Evolutionary conservation across 1,140 invertebrate genomes (phyloP).

Genomic region (Rhopalosiphum maidis): DNA sequence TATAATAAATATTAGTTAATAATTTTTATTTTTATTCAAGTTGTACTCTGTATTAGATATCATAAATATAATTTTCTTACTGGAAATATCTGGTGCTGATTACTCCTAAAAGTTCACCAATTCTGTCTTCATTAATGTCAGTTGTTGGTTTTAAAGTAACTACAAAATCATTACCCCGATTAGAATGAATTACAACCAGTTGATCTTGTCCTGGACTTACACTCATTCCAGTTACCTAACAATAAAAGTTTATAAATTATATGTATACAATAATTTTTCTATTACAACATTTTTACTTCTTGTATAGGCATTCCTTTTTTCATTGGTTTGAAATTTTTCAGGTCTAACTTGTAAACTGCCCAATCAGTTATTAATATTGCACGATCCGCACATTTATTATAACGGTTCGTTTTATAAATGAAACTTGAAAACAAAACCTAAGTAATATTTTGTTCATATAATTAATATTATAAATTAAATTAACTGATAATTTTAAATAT

Average conservation of each 20-base stretch:
- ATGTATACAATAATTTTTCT: not conserved
- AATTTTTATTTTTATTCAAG: not conserved
- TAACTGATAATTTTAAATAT: constrained; percentile 59
- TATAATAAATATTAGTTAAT: not conserved
- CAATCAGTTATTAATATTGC: constrained; percentile 88
- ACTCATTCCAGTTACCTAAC: constrained; percentile 78
- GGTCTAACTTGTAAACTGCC: constrained; percentile 88
- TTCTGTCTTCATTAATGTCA: constrained; percentile 68
- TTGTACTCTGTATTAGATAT: not conserved
- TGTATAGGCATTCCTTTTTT: constrained; percentile 81
- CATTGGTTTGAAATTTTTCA: constrained; percentile 85
- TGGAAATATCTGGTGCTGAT: constrained; percentile 75
- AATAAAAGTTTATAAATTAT: constrained; percentile 52
- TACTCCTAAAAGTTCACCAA: constrained; percentile 89
- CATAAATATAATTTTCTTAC: constrained; percentile 68
- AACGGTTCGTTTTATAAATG: constrained; percentile 71
- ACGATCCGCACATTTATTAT: constrained; percentile 88
- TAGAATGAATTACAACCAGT: constrained; percentile 87
- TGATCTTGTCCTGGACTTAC: constrained; percentile 86
- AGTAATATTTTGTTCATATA: constrained; percentile 36
- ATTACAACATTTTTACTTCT: constrained; percentile 67
- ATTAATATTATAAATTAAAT: constrained; percentile 45
- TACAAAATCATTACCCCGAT: constrained; percentile 88
- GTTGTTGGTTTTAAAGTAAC: constrained; percentile 72
- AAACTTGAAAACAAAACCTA: constrained; percentile 68